Percentiles rank a stretch among this genome's conserved stretches.
Conservation (phyloP, 2,888 invertebrate species). For the Coenonympha glycerion region DNA sequence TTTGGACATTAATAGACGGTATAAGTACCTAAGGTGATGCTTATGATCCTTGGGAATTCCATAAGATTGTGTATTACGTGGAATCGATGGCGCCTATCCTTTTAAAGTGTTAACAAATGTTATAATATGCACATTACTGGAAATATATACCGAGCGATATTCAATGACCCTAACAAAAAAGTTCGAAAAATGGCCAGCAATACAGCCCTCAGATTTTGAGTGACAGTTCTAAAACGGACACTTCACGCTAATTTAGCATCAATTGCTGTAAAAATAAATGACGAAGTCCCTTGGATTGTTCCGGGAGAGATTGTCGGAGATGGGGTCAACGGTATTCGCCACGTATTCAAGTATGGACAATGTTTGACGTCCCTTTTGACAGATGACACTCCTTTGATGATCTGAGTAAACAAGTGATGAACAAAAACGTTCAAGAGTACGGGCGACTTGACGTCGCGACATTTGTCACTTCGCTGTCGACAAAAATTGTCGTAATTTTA, state of each 20-base stretch:
- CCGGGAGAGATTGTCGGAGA: neutral
- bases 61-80: neutral
- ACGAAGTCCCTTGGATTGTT: constrained; percentile 9
- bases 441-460: constrained; percentile 8
- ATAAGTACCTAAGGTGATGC: neutral
- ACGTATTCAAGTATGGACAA: constrained; percentile 21
- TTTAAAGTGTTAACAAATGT: constrained; percentile 27
- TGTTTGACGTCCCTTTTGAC: constrained; percentile 30
- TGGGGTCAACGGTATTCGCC: constrained; percentile 12
- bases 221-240: constrained; percentile 4
- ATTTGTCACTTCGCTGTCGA: constrained; percentile 17
- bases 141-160: constrained; percentile 15
- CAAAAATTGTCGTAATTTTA: constrained; percentile 10
- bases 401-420: constrained; percentile 28
- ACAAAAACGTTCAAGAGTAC: constrained; percentile 24
- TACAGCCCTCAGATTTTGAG: neutral
- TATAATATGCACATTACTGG: constrained; percentile 24
- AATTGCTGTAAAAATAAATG: constrained; percentile 8
- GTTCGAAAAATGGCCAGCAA: constrained; percentile 6
- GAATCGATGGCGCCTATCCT: constrained; percentile 19
- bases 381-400: constrained; percentile 34
- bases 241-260: constrained; percentile 5
- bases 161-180: constrained; percentile 16
- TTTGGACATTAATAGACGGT: no score
- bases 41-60: constrained; percentile 1